Evolutionary conservation across 2,888 invertebrate genomes (phyloP).

Genomic region (Sinodicranocentrus sp.): DNA sequence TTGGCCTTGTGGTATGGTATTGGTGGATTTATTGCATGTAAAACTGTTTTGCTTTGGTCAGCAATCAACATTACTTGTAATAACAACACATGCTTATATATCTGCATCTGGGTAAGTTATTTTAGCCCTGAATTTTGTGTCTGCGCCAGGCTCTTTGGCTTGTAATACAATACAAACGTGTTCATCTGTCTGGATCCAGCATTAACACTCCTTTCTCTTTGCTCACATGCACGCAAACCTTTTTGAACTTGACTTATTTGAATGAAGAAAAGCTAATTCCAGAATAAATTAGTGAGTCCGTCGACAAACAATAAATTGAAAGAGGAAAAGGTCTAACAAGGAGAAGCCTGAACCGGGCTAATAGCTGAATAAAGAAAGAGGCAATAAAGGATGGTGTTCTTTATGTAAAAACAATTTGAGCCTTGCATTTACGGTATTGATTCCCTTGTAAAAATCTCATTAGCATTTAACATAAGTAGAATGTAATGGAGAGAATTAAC

Average conservation of each 20-base stretch:
- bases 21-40: slow-evolving; percentile 3
- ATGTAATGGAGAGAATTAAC: neutral
- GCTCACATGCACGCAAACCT: neutral
- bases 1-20: slow-evolving; percentile 12
- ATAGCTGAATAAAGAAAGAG: neutral
- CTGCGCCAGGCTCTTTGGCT: too few species aligned
- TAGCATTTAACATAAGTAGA: neutral
- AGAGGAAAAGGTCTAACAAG: too few species aligned
- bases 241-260: slow-evolving; percentile 12
- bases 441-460: neutral
- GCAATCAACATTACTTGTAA: slow-evolving; percentile 1
- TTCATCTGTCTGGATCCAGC: neutral
- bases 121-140: too few species aligned
- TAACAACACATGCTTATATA: neutral
- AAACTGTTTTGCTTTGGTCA: slow-evolving; percentile 6
- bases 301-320: neutral
- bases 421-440: neutral
- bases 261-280: neutral
- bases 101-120: too few species aligned
- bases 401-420: neutral
- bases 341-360: too few species aligned
- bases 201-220: neutral
- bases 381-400: neutral
- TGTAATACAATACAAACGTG: neutral
- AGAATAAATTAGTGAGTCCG: neutral